phyloP scores from a whole-genome alignment of 2,797 vertebrate species.

The Bovichtus variegatus region DNA sequence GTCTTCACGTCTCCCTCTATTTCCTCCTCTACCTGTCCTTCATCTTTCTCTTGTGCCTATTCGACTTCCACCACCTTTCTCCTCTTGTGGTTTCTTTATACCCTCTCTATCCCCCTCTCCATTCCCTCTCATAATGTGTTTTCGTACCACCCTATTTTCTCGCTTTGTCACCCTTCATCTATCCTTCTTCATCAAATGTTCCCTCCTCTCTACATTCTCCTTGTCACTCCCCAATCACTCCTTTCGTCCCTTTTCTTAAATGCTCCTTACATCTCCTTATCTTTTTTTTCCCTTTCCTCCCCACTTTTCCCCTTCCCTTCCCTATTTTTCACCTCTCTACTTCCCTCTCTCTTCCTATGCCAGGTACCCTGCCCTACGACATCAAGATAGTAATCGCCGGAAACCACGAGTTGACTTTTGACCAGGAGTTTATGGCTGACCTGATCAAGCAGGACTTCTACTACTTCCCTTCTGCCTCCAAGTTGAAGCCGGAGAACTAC shows the following conservation, averaged over 20 bases:
- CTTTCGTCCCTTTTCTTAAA: neutral
- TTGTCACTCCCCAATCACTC: neutral
- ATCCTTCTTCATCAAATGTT: neutral
- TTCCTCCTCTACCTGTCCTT: neutral
- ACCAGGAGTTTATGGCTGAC: slow-evolving; percentile 99
- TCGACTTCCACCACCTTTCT: neutral
- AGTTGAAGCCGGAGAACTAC: slow-evolving; percentile 96
- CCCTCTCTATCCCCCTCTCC: too few species aligned
- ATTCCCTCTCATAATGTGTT: neutral
- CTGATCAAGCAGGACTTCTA: slow-evolving; percentile 99
- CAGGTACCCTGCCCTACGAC: slow-evolving; percentile 96
- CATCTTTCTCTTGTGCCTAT: neutral
- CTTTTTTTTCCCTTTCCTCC: neutral
- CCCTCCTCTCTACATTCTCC: neutral
- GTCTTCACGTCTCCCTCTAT: slow-evolving; percentile 11
- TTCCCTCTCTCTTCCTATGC: neutral
- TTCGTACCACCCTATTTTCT: neutral
- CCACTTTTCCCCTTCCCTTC: neutral
- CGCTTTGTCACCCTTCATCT: neutral
- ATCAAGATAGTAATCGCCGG: slow-evolving; percentile 97
- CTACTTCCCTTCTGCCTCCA: slow-evolving; percentile 96
- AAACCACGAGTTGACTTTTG: slow-evolving; percentile 97
- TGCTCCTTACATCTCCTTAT: neutral
- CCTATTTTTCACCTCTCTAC: neutral
- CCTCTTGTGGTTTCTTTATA: too few species aligned